Conservation (phyloP, 1,140 invertebrate genomes). For the Pseudachorutes palmiensis region DNA sequence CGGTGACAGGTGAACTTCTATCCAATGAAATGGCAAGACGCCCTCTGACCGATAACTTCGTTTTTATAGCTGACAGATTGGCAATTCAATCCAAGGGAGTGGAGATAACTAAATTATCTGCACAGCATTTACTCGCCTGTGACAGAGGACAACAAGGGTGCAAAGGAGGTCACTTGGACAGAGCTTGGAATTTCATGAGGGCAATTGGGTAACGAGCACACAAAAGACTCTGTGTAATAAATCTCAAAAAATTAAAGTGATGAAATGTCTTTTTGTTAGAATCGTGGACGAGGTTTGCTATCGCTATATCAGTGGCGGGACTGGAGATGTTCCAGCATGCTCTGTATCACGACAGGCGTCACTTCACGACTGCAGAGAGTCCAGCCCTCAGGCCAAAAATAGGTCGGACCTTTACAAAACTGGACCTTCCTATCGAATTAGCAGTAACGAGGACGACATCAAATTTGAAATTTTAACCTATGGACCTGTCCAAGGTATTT, state of each 20-base stretch:
- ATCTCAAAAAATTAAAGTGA: not conserved
- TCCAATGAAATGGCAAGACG: not conserved
- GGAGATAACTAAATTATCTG: constrained; percentile 60
- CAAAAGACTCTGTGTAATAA: too few relatives aligned
- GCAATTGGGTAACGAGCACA: constrained; percentile 61
- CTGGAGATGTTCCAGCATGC: constrained; percentile 47
- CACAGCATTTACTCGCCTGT: constrained; percentile 79
- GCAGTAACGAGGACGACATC: constrained; percentile 66
- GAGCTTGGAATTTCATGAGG: constrained; percentile 79
- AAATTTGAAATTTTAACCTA: constrained; percentile 83
- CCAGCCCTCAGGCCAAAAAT: constrained; percentile 26
- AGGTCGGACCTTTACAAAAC: constrained; percentile 55
- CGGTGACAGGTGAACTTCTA: constrained; percentile 44
- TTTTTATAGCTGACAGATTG: constrained; percentile 46
- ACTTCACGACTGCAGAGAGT: constrained; percentile 29
- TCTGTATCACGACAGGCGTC: constrained; percentile 38
- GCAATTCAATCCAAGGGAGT: constrained; percentile 71
- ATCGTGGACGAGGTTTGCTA: constrained; percentile 73
- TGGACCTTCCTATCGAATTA: constrained; percentile 73
- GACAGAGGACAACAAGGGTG: constrained; percentile 71
- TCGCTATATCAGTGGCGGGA: constrained; percentile 58
- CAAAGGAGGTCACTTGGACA: constrained; percentile 74
- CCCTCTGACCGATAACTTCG: constrained; percentile 5
- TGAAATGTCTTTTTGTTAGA: constrained; percentile 44
- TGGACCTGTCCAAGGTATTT: constrained; percentile 84